These are phyloP conservation scores for Oligia strigilis DNA, from an alignment of 2,888 invertebrate genomes.

Conservation along the genomic window DNA sequence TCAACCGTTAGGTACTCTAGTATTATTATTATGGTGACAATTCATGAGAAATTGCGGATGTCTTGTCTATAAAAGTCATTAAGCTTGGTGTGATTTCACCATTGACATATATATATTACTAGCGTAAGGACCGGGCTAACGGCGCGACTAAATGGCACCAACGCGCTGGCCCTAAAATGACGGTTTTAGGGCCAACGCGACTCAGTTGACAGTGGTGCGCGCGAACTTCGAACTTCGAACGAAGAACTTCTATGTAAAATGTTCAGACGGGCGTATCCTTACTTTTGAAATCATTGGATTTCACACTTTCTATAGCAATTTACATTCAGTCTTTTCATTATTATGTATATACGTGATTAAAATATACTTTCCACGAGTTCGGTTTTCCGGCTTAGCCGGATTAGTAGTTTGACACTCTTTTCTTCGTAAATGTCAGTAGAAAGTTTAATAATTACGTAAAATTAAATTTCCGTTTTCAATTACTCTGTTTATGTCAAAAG, in stretches of 20 bases:
- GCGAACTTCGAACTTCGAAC: too few relatives aligned
- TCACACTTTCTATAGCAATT: conserved; percentile 30
- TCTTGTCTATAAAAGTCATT: conserved; percentile 19
- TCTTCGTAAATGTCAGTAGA: conserved; percentile 25
- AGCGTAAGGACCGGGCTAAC: too few relatives aligned
- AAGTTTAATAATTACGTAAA: conserved; percentile 34
- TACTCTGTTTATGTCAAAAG: conserved; percentile 1
- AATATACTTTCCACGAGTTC: conserved; percentile 44
- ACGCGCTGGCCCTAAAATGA: too few relatives aligned
- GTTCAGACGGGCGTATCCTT: too few relatives aligned
- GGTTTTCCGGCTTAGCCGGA: conserved; percentile 25
- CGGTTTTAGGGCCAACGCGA: too few relatives aligned
- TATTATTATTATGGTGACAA: conserved; percentile 7
- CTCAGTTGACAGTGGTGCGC: too few relatives aligned
- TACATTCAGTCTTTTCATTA: neutral
- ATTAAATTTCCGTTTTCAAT: conserved; percentile 38
- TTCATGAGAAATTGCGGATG: conserved; percentile 11
- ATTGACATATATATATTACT: too few relatives aligned
- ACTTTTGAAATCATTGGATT: too few relatives aligned
- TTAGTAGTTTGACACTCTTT: conserved; percentile 29
- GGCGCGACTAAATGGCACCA: too few relatives aligned
- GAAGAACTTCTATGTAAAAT: too few relatives aligned
- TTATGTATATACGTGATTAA: conserved; percentile 5
- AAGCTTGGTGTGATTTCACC: conserved; percentile 13
- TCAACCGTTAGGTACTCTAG: neutral